phyloP scores from a whole-genome alignment of 2,888 invertebrate species.

The Aethes cnicana region DNA sequence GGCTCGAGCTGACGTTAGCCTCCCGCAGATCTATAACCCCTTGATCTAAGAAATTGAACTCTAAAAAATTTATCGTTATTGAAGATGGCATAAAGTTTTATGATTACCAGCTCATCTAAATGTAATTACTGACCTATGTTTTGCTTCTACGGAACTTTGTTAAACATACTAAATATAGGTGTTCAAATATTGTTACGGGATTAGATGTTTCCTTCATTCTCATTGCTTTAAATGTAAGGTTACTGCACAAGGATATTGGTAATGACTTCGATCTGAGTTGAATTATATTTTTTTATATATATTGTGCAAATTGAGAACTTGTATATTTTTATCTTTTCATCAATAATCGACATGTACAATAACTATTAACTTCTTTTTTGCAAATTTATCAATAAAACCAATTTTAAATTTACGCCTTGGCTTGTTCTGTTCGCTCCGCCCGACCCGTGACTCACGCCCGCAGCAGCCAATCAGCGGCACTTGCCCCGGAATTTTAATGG shows the following conservation, averaged over 20 bases:
- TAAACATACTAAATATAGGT: slow-evolving; percentile 76
- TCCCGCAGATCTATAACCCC: slow-evolving; percentile 52
- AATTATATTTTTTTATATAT: slow-evolving; percentile 80
- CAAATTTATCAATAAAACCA: slow-evolving; percentile 81
- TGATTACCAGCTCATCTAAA: slow-evolving; percentile 75
- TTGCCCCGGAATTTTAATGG: slow-evolving; percentile 74
- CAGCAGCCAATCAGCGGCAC: slow-evolving; percentile 61
- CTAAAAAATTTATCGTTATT: slow-evolving; percentile 74
- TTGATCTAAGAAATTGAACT: slow-evolving; percentile 63
- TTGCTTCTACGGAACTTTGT: slow-evolving; percentile 77
- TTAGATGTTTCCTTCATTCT: slow-evolving; percentile 76
- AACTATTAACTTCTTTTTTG: slow-evolving; percentile 77
- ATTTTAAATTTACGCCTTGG: slow-evolving; percentile 71
- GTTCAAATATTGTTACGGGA: slow-evolving; percentile 80
- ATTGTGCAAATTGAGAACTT: slow-evolving; percentile 76
- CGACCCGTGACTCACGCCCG: slow-evolving; percentile 46
- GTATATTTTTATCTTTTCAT: slow-evolving; percentile 80
- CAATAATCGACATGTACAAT: slow-evolving; percentile 81
- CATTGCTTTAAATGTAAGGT: slow-evolving; percentile 73
- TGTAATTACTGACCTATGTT: slow-evolving; percentile 71
- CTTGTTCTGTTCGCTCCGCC: slow-evolving; percentile 16
- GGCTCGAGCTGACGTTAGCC: slow-evolving; percentile 69
- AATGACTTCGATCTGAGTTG: slow-evolving; percentile 79
- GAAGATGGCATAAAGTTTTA: slow-evolving; percentile 77
- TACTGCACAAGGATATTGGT: slow-evolving; percentile 82